phyloP scores from a whole-genome alignment of 2,888 invertebrate species.

The Drosophila fungiperda region DNA sequence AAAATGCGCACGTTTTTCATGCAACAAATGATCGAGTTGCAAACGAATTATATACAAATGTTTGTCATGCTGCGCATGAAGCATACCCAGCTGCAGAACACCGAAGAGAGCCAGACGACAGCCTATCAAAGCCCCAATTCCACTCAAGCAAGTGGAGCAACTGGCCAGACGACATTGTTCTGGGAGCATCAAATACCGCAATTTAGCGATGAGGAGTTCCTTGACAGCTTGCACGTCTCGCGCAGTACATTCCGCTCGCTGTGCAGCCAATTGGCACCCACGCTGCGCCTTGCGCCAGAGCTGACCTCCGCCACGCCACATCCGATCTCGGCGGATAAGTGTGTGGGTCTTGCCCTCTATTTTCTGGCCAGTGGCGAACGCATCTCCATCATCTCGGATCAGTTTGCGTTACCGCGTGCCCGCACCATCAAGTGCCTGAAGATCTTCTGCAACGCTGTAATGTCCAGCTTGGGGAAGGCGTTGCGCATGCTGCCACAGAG shows the following conservation, averaged over 20 bases:
- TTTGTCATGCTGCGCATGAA: conserved; percentile 59
- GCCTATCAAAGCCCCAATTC: background rate
- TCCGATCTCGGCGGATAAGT: conserved; percentile 73
- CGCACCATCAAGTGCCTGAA: conserved; percentile 80
- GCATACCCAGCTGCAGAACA: conserved; percentile 19
- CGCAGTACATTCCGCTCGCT: conserved; percentile 75
- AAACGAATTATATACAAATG: conserved; percentile 77
- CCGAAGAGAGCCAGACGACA: background rate
- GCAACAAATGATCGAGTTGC: conserved; percentile 78
- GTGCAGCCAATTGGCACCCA: conserved; percentile 67
- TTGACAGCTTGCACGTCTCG: conserved; percentile 79
- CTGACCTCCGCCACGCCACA: conserved; percentile 4
- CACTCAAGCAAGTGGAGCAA: background rate
- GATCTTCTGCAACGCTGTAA: conserved; percentile 78
- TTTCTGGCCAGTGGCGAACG: conserved; percentile 81
- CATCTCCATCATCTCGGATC: conserved; percentile 74
- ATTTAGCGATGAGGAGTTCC: conserved; percentile 74
- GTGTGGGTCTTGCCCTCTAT: conserved; percentile 80
- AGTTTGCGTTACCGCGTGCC: conserved; percentile 76
- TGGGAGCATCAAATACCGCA: conserved; percentile 56
- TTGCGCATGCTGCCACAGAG: conserved; percentile 74
- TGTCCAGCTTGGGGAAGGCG: conserved; percentile 68
- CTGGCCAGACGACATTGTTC: conserved; percentile 22
- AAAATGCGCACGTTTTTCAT: conserved; percentile 77
- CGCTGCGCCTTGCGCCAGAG: conserved; percentile 39